Evolutionary conservation across 1,140 invertebrate genomes (phyloP).

Genomic region (Pseudomyrmex flavicornis): DNA sequence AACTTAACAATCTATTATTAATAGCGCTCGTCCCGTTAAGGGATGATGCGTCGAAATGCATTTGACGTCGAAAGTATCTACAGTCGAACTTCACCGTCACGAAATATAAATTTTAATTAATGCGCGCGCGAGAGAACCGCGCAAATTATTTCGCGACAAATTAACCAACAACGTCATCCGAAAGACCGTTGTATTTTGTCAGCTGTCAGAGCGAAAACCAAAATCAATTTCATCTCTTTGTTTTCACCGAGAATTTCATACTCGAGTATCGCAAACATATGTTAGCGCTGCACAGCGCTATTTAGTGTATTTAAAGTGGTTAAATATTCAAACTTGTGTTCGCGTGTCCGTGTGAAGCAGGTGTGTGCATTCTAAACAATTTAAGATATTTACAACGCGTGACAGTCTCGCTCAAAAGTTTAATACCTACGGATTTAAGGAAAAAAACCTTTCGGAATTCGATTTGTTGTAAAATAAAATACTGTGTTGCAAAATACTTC

Average conservation of each 20-base stretch:
- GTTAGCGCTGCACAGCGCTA: not conserved
- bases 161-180: slow-evolving; percentile 15
- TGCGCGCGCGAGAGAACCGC: not conserved
- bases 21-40: slow-evolving; percentile 28
- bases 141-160: slow-evolving; percentile 13
- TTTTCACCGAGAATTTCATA: not conserved
- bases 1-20: slow-evolving; percentile 26
- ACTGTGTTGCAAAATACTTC: too few relatives aligned
- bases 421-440: too few relatives aligned
- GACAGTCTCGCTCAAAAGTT: too few relatives aligned
- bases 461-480: too few relatives aligned
- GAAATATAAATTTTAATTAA: slow-evolving; percentile 35
- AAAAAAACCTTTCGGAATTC: too few relatives aligned
- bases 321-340: slow-evolving; percentile 3
- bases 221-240: slow-evolving; percentile 15
- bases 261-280: not conserved
- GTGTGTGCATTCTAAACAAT: too few relatives aligned
- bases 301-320: not conserved
- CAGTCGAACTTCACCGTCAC: not conserved
- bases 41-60: too few relatives aligned
- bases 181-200: slow-evolving; percentile 31
- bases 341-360: not conserved
- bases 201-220: slow-evolving; percentile 1
- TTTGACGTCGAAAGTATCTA: slow-evolving; percentile 27
- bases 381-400: too few relatives aligned